Base-by-base conservation (phyloP, 1,140 invertebrate species). In the Catajapyx aquilonaris region DNA sequence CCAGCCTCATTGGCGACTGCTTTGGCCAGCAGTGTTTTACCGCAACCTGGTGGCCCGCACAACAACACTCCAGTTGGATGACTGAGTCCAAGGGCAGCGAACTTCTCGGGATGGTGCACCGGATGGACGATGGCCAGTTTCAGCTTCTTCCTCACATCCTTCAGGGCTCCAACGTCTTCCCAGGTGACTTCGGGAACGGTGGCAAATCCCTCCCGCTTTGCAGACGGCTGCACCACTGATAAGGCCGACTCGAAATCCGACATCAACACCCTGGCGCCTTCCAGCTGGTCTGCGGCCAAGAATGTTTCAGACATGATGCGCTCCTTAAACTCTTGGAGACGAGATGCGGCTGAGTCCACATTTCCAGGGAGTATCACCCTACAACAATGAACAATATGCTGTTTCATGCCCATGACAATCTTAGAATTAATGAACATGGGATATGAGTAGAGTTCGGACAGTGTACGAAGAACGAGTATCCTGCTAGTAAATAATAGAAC, bases 171-270 rank as follows among this genome's bases (percentile, higher is more conserved):
- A 47, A 99, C 73, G 61, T 99, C 88, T 41, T 87, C 73, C 94
- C 94, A 99, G 0, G 84, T 91, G 0, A 87, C 81, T 65, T 95
- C 85, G 9, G 94, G 93, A 15, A 98, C 85, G 5, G 90, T 94
- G 3, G 85, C 81, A 61, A 98, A 96, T 33, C 94, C 94, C 68
- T 98, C 93, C 43, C 91, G 65, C 46, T 93, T 93, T 0, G 86
- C 76, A 32, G 86, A 90, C n/a, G 90, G 90, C 54, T 83, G 79
- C 13, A 91, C 75, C 45, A 70, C 62, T 49, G 76, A 76, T 5
- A 94, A 51, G 16, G 90, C 88, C 44, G 61, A 64, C 35, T 69
- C 46, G 50, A 91, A 87, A 51, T 91, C 84, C 5, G 65, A 59
- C 40, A 75, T 64, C 25, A 69, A 69, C 5, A 91, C 71, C 41